Evolutionary conservation across 2,113 vertebrate species (phyloP), one percentile per base, ranked within the genome.

Genomic region (Cynoglossus semilaevis): DNA sequence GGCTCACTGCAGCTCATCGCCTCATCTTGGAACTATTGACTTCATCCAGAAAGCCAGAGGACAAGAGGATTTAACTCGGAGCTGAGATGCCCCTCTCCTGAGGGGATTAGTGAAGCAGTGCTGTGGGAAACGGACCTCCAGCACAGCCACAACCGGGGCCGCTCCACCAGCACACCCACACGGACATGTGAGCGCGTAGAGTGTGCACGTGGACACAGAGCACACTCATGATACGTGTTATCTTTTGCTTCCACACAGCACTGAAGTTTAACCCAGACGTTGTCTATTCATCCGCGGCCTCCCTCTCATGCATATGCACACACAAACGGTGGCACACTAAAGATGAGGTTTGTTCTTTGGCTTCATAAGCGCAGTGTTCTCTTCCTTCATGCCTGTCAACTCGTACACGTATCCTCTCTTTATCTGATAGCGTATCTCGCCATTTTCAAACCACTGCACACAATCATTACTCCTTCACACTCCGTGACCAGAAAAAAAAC

Each of bases 11-110:
- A 72, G 76, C 81, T 85, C 72, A 70, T 29, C 53, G 52, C 69
- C 79, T 84, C 79, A 73, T 74, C 76, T 73, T 50, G 42, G 56
- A 70, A 63, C 57, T 51, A 67, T 71, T 77, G 63, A 72, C 79
- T 83, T 85, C 79, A 76, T 75, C 82, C 80, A 82, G 70, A 82
- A 79, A 84, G 71, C 79, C 73, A 76, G 54, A 14, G 78, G 76
- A 81, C 81, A 83, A 84, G 79, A 80, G 84, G 84, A 86, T 88
- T 85, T 87, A 86, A 81, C 73, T 75, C 76, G 77, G 75, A 84
- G 81, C 81, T 40, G 62, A 15, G 18, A 42, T 67, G 72, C 80
- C 78, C 63, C 68, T 79, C 83, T 88, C 72, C 82, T 83, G 74
- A 80, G 72, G 77, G 86, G 85, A 88, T 88, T 88, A 87, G 67